Percentiles rank a stretch among this genome's conserved stretches.
phyloP scores from a whole-genome alignment of 2,888 invertebrate genomes.

The Gasteruption jaculator region DNA sequence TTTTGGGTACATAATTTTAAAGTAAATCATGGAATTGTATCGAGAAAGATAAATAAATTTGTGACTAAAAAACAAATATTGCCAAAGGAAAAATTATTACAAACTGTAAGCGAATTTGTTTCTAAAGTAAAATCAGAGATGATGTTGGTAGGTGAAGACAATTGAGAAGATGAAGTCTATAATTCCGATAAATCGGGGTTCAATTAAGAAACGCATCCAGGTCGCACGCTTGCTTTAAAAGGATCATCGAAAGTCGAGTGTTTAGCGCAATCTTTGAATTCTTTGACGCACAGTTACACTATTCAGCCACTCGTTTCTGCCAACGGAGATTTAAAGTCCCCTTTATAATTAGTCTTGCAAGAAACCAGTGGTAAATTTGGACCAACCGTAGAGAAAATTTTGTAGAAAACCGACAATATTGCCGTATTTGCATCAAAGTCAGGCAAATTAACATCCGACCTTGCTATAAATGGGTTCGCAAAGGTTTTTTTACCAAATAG shows the following conservation, averaged over 20 bases:
- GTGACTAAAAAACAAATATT: slow-evolving; percentile 8
- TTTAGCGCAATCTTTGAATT: slow-evolving; percentile 5
- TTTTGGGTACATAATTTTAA: slow-evolving; percentile 18
- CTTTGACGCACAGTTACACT: slow-evolving; percentile 7
- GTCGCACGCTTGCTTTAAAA: too few relatives aligned
- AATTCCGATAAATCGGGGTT: too few relatives aligned
- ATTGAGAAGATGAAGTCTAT: too few relatives aligned
- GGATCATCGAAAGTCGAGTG: slow-evolving; percentile 6
- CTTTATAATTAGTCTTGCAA: not conserved
- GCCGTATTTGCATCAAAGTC: too few relatives aligned
- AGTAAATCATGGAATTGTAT: slow-evolving; percentile 17
- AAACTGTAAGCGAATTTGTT: slow-evolving; percentile 6
- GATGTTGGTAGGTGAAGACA: too few relatives aligned
- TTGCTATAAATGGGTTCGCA: not conserved
- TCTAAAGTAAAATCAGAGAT: slow-evolving; percentile 7
- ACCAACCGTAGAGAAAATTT: slow-evolving; percentile 1
- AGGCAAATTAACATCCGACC: slow-evolving; percentile 1
- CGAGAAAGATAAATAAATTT: slow-evolving; percentile 21
- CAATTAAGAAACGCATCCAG: too few relatives aligned
- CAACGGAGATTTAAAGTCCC: not conserved
- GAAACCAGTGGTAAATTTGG: slow-evolving; percentile 1
- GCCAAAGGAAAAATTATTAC: slow-evolving; percentile 2
- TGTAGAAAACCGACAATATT: not conserved
- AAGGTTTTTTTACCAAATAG: too few relatives aligned
- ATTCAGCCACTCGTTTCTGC: too few relatives aligned